Evolutionary conservation across 2,113 vertebrate species (phyloP).

Genomic region (Oceanites oceanicus): DNA sequence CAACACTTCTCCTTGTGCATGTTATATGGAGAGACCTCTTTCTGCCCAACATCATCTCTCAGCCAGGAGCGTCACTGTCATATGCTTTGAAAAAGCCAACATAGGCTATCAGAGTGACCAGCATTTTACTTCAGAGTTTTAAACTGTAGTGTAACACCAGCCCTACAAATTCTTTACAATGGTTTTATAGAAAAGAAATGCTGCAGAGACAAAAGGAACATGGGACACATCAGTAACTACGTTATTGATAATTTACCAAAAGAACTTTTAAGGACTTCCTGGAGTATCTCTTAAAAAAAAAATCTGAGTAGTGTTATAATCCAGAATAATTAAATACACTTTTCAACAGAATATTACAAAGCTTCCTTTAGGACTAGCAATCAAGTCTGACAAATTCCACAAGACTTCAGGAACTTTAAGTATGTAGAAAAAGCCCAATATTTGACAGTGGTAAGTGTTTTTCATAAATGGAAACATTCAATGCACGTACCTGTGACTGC

Average conservation of each 20-base stretch:
- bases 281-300: not conserved
- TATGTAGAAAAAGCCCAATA: slow-evolving; percentile 61
- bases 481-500: slow-evolving; percentile 34
- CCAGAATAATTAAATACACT: slow-evolving; percentile 19
- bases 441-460: slow-evolving; percentile 20
- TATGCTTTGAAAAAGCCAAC: not conserved
- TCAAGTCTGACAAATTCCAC: slow-evolving; percentile 68
- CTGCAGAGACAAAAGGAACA: not conserved
- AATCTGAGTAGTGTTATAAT: not conserved
- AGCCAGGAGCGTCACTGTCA: not conserved
- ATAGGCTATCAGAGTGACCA: not conserved
- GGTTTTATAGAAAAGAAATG: slow-evolving; percentile 20
- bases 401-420: slow-evolving; percentile 63
- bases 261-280: not conserved
- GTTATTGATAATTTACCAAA: not conserved
- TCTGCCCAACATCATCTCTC: not conserved
- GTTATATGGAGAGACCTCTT: not conserved
- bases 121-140: not conserved
- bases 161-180: not conserved
- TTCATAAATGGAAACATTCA: slow-evolving; percentile 55
- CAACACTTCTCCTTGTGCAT: not conserved
- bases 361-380: slow-evolving; percentile 61
- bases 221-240: not conserved
- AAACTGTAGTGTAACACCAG: not conserved
- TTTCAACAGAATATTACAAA: slow-evolving; percentile 52